phyloP scores from a whole-genome alignment of 2,888 invertebrate species.

The Lapara coniferarum region DNA sequence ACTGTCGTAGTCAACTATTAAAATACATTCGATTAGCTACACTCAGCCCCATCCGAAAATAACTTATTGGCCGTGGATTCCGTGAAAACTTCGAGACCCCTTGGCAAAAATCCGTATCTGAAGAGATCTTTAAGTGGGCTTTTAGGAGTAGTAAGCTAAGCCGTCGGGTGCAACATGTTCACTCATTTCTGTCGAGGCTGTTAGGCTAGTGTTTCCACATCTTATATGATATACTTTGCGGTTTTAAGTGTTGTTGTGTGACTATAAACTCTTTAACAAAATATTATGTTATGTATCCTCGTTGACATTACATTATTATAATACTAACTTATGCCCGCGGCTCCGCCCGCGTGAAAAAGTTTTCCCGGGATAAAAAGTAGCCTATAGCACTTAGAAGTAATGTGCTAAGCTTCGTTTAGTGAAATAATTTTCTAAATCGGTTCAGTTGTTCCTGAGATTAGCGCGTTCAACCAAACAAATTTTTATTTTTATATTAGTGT shows the following conservation, averaged over 20 bases:
- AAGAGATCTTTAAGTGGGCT: slow-evolving; percentile 82
- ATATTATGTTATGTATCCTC: no score
- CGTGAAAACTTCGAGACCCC: slow-evolving; percentile 71
- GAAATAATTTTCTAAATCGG: no score
- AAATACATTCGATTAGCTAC: slow-evolving; percentile 15
- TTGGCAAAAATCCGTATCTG: slow-evolving; percentile 74
- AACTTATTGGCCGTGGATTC: slow-evolving; percentile 72
- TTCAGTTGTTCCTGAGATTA: no score
- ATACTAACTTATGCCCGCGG: no score
- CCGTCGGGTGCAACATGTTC: slow-evolving; percentile 76
- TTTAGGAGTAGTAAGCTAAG: slow-evolving; percentile 81
- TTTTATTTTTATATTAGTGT: no score
- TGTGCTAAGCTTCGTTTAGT: no score
- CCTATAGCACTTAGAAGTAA: no score
- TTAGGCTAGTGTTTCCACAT: slow-evolving; percentile 51
- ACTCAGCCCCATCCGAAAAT: slow-evolving; percentile 59
- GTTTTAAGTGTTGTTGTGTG: background rate
- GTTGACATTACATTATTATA: no score
- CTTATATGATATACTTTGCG: slow-evolving; percentile 10
- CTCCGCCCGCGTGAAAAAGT: no score
- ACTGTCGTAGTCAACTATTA: background rate
- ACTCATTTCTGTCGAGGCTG: slow-evolving; percentile 72
- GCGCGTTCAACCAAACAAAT: no score
- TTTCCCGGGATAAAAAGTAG: no score
- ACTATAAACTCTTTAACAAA: no score